Evolutionary conservation across 2,888 invertebrate species (phyloP).

Genomic region (Patella caerulea): DNA sequence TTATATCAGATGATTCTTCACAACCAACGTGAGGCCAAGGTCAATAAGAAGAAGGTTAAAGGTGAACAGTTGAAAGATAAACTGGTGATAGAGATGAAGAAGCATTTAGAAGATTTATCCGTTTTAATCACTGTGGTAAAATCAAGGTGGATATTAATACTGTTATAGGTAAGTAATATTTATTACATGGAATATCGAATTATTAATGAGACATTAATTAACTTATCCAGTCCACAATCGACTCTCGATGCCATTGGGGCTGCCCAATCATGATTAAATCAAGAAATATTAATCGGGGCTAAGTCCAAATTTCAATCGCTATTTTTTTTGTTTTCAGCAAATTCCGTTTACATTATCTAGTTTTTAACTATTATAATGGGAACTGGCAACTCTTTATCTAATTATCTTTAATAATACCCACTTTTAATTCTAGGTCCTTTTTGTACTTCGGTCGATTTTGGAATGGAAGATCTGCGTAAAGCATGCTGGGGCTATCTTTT

Average conservation of each 20-base stretch:
- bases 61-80: neutral
- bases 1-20: neutral
- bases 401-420: no score
- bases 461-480: neutral
- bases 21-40: neutral
- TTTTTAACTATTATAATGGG: no score
- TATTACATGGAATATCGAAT: no score
- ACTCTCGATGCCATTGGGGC: no score
- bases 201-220: no score
- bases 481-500: neutral
- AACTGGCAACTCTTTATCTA: no score
- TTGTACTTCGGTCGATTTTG: neutral
- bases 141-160: neutral
- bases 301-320: no score
- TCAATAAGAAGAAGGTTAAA: neutral
- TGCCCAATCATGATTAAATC: no score
- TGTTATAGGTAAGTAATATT: slow-evolving; percentile 11
- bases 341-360: no score
- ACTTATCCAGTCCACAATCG: no score
- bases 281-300: no score
- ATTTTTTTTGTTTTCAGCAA: no score
- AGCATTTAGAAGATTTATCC: neutral
- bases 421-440: neutral
- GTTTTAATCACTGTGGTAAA: slow-evolving; percentile 10
- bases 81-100: slow-evolving; percentile 3